Conservation (phyloP, 2,888 invertebrate species). For the Tetragonisca angustula region DNA sequence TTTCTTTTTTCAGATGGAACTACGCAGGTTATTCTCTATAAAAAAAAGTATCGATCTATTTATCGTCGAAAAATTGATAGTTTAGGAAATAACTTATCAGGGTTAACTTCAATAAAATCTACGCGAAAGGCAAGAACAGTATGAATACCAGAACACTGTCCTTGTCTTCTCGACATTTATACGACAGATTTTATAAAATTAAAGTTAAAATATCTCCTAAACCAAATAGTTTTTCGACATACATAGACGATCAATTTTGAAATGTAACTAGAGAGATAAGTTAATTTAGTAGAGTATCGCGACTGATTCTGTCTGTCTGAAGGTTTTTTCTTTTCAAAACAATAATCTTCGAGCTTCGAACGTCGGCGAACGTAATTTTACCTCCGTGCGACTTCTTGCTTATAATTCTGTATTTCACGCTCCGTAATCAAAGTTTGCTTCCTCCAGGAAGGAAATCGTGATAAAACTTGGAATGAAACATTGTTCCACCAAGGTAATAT, state of each 20-base stretch:
- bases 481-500: background rate
- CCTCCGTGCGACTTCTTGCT: background rate
- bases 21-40: too few relatives aligned
- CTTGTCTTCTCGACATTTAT: too few relatives aligned
- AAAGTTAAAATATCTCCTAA: too few relatives aligned
- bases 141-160: too few relatives aligned
- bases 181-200: too few relatives aligned
- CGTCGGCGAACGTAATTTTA: background rate
- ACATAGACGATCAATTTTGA: background rate
- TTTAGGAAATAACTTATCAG: too few relatives aligned
- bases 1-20: too few relatives aligned
- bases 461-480: slow-evolving; percentile 18
- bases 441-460: background rate
- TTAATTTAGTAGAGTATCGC: background rate
- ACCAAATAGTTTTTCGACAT: too few relatives aligned
- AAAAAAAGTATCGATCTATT: too few relatives aligned
- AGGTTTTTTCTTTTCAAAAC: background rate
- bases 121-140: too few relatives aligned
- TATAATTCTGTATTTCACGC: slow-evolving; percentile 8
- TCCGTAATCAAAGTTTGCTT: slow-evolving; percentile 20
- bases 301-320: background rate
- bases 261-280: background rate
- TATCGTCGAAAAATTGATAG: too few relatives aligned
- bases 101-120: too few relatives aligned
- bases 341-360: background rate